These are phyloP conservation scores for Saguinus midas DNA, from an alignment of 2,113 vertebrate genomes.

Conservation along the genomic window DNA sequence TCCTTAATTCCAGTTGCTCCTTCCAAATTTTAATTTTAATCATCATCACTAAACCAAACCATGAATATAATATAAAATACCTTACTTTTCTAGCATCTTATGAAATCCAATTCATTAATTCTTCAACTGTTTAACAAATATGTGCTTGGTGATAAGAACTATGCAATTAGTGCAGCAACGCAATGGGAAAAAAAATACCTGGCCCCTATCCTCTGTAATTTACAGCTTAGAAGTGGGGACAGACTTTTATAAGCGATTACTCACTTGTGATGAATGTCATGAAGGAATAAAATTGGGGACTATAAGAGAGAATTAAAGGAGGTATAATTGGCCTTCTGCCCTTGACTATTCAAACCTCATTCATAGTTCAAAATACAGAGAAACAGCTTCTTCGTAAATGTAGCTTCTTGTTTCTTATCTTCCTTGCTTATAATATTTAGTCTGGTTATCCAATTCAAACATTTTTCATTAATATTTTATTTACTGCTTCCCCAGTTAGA, in stretches of 20 bases:
- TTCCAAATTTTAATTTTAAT: neutral
- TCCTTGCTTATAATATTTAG: neutral
- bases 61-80: neutral
- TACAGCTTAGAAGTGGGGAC: accelerated
- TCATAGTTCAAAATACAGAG: neutral
- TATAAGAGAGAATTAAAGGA: neutral
- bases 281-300: neutral
- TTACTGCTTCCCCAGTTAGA: slow-evolving; percentile 4
- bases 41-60: neutral
- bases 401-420: neutral
- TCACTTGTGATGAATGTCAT: neutral
- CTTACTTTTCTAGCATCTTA: neutral
- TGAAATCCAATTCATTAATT: neutral
- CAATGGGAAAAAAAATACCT: neutral
- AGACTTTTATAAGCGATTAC: neutral
- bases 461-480: slow-evolving; percentile 37
- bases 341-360: neutral
- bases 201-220: neutral
- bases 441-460: neutral
- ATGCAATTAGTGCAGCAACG: no score
- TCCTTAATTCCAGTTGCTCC: neutral
- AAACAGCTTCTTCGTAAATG: neutral
- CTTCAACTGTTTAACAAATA: neutral
- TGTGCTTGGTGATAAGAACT: neutral
- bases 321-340: neutral